These are phyloP conservation scores for Ochotona curzoniae DNA, from an alignment of 2,113 vertebrate genomes.

Conservation along the genomic window DNA sequence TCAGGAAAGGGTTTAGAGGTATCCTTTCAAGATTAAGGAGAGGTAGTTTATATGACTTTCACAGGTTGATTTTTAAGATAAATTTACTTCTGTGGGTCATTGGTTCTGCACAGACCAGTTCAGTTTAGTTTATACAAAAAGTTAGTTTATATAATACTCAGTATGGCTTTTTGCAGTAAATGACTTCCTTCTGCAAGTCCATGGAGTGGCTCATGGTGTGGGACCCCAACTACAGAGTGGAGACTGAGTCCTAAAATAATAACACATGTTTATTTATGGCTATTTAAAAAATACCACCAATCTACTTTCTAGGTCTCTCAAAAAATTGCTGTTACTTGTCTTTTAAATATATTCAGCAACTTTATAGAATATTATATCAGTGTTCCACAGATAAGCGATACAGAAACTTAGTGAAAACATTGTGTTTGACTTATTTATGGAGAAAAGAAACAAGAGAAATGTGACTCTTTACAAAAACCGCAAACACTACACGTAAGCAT, in stretches of 20 bases:
- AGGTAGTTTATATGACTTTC: too few species aligned
- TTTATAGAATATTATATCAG: slow-evolving; percentile 6
- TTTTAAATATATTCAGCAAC: slow-evolving; percentile 22
- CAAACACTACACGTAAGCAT: not conserved
- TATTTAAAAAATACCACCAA: not conserved
- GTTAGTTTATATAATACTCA: too few species aligned
- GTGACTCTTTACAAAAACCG: slow-evolving; percentile 6
- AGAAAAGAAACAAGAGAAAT: not conserved
- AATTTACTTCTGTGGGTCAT: too few species aligned
- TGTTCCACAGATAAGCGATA: not conserved
- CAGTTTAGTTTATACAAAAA: too few species aligned
- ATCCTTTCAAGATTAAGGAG: too few species aligned
- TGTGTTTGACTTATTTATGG: not conserved
- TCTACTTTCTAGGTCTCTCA: not conserved
- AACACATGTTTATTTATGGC: not conserved
- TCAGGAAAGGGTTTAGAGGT: too few species aligned
- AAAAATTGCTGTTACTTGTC: slow-evolving; percentile 36
- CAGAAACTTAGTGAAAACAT: not conserved
- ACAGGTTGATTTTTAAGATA: too few species aligned
- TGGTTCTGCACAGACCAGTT: too few species aligned
- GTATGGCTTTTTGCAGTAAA: too few species aligned
- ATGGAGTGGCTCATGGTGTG: too few species aligned
- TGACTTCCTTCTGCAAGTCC: too few species aligned
- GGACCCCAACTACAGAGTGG: too few species aligned
- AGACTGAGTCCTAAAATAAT: not conserved